Conservation (phyloP, 2,113 vertebrate species). For the Micronisus gabar region DNA sequence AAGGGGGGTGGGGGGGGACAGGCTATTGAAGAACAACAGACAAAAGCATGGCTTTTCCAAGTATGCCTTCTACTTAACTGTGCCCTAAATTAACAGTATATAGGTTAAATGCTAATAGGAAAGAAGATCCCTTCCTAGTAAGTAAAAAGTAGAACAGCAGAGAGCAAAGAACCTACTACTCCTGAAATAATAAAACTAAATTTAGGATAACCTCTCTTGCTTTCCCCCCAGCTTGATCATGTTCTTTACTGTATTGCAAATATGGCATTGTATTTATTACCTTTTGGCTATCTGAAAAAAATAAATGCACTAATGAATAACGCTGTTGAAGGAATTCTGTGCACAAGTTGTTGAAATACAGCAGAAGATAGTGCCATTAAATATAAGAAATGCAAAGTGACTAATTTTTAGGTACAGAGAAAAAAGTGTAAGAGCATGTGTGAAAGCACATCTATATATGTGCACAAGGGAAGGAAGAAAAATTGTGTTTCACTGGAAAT, state of each 20-base stretch:
- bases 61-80: background rate
- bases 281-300: background rate
- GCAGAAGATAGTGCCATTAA: background rate
- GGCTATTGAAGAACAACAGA: background rate
- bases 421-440: background rate
- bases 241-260: background rate
- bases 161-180: background rate
- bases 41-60: background rate
- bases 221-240: background rate
- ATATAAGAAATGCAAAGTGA: background rate
- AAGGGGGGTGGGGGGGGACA: rapidly evolving
- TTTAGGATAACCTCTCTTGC: background rate
- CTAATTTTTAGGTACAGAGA: background rate
- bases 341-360: background rate
- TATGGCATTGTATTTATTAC: background rate
- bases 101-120: slow-evolving; percentile 5
- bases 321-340: background rate
- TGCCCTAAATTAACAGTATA: background rate
- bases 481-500: background rate
- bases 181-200: background rate
- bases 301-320: background rate
- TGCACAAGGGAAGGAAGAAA: background rate
- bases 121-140: background rate
- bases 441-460: background rate
- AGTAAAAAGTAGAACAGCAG: background rate